Evolutionary conservation across 2,797 vertebrate species (phyloP).

Genomic region (Neosilurus mollespiculum): DNA sequence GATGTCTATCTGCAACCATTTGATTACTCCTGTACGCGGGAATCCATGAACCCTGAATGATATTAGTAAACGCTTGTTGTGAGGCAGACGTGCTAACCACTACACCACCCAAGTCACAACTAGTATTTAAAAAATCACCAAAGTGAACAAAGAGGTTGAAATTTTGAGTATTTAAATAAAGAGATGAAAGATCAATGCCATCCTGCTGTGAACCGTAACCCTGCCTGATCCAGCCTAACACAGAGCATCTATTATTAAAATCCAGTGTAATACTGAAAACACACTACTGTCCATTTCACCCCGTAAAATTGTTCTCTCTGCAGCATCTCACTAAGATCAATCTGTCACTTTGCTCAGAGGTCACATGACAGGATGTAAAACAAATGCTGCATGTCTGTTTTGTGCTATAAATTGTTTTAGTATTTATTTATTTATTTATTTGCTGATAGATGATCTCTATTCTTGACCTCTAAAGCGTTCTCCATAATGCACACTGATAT

Average conservation of each 20-base stretch:
- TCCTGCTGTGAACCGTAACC: constrained; percentile 3
- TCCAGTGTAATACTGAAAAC: constrained; percentile 2
- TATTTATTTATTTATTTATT: background rate
- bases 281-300: background rate
- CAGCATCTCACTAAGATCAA: constrained; percentile 6
- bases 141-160: background rate
- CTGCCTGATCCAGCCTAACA: background rate
- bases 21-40: too few relatives aligned
- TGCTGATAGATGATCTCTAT: constrained; percentile 4
- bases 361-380: background rate
- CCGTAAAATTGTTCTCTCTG: background rate
- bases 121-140: background rate
- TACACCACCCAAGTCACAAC: too few relatives aligned
- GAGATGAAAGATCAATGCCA: constrained; percentile 19
- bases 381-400: background rate
- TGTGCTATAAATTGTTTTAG: background rate
- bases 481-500: constrained; percentile 15
- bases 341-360: constrained; percentile 2
- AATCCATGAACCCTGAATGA: too few relatives aligned
- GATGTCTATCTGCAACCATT: too few relatives aligned
- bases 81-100: too few relatives aligned
- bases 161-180: constrained; percentile 21
- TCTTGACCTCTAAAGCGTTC: constrained; percentile 3
- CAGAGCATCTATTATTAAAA: constrained; percentile 13
- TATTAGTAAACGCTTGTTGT: too few relatives aligned